phyloP scores from a whole-genome alignment of 35 echinoderm and acorn worm genomes.

The Ophiothrix spiculata region DNA sequence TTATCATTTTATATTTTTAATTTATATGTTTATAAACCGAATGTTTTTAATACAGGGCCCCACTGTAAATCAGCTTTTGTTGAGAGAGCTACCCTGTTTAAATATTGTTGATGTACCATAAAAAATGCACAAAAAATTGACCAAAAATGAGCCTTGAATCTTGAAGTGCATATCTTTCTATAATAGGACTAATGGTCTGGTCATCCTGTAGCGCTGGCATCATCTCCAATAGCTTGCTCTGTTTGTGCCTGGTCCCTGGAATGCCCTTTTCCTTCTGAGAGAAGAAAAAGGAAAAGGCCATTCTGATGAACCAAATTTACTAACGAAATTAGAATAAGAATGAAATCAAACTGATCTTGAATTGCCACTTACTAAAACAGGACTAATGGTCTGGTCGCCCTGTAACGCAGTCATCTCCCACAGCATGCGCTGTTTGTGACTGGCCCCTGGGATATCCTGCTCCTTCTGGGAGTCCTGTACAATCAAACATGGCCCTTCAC shows the following conservation, averaged over 20 bases:
- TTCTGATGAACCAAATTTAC: background rate
- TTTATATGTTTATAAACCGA: too few species aligned
- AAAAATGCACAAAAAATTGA: too few species aligned
- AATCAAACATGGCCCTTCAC: slow-evolving; percentile 42
- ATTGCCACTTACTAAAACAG: slow-evolving; percentile 21
- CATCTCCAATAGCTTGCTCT: background rate
- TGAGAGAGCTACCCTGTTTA: too few species aligned
- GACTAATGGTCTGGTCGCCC: slow-evolving; percentile 1
- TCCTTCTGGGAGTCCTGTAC: slow-evolving; percentile 54
- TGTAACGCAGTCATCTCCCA: slow-evolving; percentile 30
- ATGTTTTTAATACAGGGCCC: too few species aligned
- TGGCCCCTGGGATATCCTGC: background rate
- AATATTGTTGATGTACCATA: too few species aligned
- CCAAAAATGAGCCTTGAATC: too few species aligned
- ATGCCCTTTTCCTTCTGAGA: background rate
- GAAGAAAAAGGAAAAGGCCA: background rate
- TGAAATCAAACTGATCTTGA: too few species aligned
- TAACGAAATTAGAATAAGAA: too few species aligned
- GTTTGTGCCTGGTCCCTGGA: background rate
- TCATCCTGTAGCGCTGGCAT: background rate
- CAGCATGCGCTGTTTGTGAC: slow-evolving; percentile 16
- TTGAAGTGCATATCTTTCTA: too few species aligned
- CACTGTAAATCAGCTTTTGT: too few species aligned
- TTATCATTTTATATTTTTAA: too few species aligned
- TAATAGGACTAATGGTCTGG: background rate